Evolutionary conservation across 1,140 invertebrate genomes (phyloP), one percentile per base, ranked within the genome.

Genomic region (Drosophila hydei): DNA sequence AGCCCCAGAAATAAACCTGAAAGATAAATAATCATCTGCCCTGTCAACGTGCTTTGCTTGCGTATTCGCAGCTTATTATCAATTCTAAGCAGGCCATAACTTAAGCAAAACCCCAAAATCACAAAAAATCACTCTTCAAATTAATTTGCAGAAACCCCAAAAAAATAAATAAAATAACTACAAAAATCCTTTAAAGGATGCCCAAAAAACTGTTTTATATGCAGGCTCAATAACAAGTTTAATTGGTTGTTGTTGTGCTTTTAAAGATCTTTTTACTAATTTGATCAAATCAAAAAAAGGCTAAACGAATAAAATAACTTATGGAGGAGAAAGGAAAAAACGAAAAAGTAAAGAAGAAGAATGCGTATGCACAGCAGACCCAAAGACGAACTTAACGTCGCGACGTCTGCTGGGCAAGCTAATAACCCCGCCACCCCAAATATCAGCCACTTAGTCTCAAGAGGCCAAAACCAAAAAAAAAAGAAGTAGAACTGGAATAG

Each of bases 71-170:
- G 14, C 51, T 71, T 36, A 63, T 71, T 71, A 71, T 4, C 52
- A 63, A 71, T 71, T 64, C 68, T 6, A 71, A 50, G 60, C 61
- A 64, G 21, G 65, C 18, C 40, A 64, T 56, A 70, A 42, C 33
- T 63, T 55, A 19, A 23, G 14, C 25, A 11, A 71, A 50, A 50
- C 38, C 18, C 50, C 40, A 55, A 30, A 19, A 65, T 64, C 64
- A 84, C 48, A 79, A 61, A 79, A 61, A 77, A 85, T 76, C 69
- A 59, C 38, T 60, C 42, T 59, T 52, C 51, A 67, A 62, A 83
- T 79, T 84, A 73, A 79, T 75, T 81, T 81, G 77, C 52, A 38
- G 11, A 63, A 55, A 63, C 16, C 58, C 70, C 48, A 61, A 70
- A 79, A 54, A 67, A 50, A 14, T 7, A 36, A 50, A 43, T 19